Conservation (phyloP, 2,888 invertebrate genomes). For the Lepidocyrtinus sp. region DNA sequence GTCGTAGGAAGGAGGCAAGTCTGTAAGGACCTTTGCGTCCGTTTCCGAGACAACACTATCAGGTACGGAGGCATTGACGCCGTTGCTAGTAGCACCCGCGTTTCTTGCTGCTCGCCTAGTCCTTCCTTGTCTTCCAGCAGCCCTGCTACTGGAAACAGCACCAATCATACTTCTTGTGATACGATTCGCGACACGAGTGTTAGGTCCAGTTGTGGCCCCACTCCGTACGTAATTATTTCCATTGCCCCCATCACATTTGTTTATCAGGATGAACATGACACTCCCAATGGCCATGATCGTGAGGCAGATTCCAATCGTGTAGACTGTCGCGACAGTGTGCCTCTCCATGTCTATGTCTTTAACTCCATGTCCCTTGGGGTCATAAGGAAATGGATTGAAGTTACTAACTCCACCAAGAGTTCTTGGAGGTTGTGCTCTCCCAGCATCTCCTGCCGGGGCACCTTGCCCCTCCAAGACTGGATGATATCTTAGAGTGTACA, state of each 20-base stretch:
- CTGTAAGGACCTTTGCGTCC: conserved; percentile 39
- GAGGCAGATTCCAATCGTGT: conserved; percentile 56
- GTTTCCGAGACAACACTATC: conserved; percentile 21
- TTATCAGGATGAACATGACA: conserved; percentile 52
- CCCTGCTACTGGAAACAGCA: conserved; percentile 22
- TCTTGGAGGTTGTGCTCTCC: neutral
- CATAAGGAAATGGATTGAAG: conserved; percentile 42
- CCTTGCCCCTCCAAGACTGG: conserved; percentile 39
- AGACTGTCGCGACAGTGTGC: conserved; percentile 56
- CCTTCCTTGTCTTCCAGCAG: conserved; percentile 16
- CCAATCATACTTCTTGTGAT: conserved; percentile 39
- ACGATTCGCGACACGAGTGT: conserved; percentile 20
- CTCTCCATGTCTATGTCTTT: conserved; percentile 49
- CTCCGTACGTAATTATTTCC: conserved; percentile 35
- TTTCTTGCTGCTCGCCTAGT: conserved; percentile 5
- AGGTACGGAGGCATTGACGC: conserved; percentile 22
- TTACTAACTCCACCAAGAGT: conserved; percentile 16
- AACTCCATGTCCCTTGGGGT: conserved; percentile 33
- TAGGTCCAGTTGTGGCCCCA: neutral
- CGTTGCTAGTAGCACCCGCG: no score
- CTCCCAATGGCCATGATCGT: conserved; percentile 51
- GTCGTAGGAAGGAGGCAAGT: conserved; percentile 56
- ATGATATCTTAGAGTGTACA: conserved; percentile 39
- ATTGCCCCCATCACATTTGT: conserved; percentile 46
- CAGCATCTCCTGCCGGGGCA: neutral